These are phyloP conservation scores for Saccopteryx bilineata DNA, from an alignment of 2,113 vertebrate species.

Conservation along the genomic window DNA sequence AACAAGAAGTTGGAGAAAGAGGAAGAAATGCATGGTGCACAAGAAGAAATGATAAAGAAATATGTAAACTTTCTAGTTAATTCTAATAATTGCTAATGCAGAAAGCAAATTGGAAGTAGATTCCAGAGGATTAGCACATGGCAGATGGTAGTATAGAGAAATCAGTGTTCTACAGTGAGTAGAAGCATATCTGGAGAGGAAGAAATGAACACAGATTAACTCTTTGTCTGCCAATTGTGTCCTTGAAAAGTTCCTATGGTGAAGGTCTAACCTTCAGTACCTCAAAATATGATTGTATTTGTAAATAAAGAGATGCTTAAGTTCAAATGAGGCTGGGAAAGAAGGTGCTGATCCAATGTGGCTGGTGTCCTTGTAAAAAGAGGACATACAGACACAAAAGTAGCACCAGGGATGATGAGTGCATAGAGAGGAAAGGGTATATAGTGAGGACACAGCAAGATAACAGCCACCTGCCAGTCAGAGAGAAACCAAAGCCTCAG, in stretches of 20 bases:
- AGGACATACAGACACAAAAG: not conserved
- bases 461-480: not conserved
- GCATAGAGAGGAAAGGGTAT: not conserved
- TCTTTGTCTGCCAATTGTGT: not conserved
- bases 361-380: not conserved
- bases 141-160: not conserved
- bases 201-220: not conserved
- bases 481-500: not conserved
- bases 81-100: not conserved
- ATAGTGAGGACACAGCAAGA: not conserved
- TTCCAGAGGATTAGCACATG: not conserved
- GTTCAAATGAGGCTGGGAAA: not conserved
- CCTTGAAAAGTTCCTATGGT: not conserved
- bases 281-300: not conserved
- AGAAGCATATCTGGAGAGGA: not conserved
- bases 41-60: slow-evolving; percentile 47
- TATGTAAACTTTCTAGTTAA: not conserved
- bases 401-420: not conserved
- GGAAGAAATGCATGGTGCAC: not conserved
- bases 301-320: not conserved
- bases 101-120: slow-evolving; percentile 8
- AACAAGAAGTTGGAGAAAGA: slow-evolving; percentile 43
- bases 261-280: not conserved
- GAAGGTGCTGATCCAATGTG: not conserved
- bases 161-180: not conserved